Base-by-base conservation (phyloP, 1,140 invertebrate genomes). In the Heliconius eleuchia region DNA sequence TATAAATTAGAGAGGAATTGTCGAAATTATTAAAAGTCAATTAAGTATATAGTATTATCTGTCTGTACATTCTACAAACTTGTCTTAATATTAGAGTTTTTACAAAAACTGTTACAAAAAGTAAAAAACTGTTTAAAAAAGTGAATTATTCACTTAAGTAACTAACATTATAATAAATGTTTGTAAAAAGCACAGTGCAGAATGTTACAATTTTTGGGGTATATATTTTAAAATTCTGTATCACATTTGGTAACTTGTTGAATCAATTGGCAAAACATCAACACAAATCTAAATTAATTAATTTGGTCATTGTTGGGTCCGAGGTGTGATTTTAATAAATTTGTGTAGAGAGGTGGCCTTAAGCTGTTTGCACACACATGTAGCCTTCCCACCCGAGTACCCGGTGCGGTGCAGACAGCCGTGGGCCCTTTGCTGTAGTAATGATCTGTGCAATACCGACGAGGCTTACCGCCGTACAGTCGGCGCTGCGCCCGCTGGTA, bases 371-470 rank as follows among this genome's bases (percentile, higher is more conserved):
- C 86, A 86, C 85, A 81, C 82, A 85, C 89, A 82, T 80, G 81
- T 78, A 83, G 85, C 87, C 80, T 92, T 94, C 82, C 91, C 89
- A 85, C 91, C 90, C 79, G 89, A 87, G 77, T 84, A 89, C 84
- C 89, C 91, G 85, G 81, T 88, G 84, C 84, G 84, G 85, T 94
- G 91, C 91, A 87, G 87, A 88, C 77, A 88, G 39, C 82, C 85
- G 83, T 87, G 86, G 85, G 85, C 83, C 81, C 92, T 89, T 91
- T 94, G 92, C 91, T 94, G 92, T 92, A 85, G 82, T 82, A 90
- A 85, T 76, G 89, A 92, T 89, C 86, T 87, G 86, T 94, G 92
- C 91, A 94, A 94, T 88, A 88, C 88, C 80, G 88, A 90, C 89
- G 91, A 85, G 82, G 86, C 82, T 84, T 85, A 83, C 82, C 86